Base-by-base conservation (phyloP, 2,797 vertebrate genomes). In the Gastrophryne carolinensis region DNA sequence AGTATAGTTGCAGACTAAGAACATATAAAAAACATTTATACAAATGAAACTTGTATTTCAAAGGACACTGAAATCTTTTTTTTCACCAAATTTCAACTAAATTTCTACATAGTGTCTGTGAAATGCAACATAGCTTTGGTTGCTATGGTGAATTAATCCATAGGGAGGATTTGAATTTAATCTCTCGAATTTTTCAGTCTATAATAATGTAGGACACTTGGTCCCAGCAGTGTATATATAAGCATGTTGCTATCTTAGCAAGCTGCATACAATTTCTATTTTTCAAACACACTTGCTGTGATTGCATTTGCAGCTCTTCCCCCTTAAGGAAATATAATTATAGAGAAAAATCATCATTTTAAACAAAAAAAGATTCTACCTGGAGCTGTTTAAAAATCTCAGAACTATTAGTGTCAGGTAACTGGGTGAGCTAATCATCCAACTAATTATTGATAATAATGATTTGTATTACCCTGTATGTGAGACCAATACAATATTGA, bases 91-190 rank as follows among this genome's bases (percentile, higher is more conserved):
- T 61, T 58, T 10, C 47, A 60, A 34, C 15, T 27, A 29, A 50
- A 50, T 47, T 72, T 72, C 41, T 49, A 13, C 21, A 39, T 23
- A 60, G 54, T 52, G 35, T 58, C 54, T 72, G 56, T 49, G 50
- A 60, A 60, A 23, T 72, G 44, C 53, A 72, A 53, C 21, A 39
- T 34, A 27, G 41, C 24, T 53, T 63, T 41, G n/a, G 70, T 72
- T 72, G 57, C 58, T 21, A 72, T 63, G 70, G 70, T 62, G 70
- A 72, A 26, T 72, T 52, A 52, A 63, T 72, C 70, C 58, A 72
- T 72, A 27, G 58, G 58, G 35, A 62, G 58, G 44, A 52, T 72
- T 62, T 52, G 27, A 62, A 52, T 72, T 34, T 72, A 72, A 62
- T 72, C 70, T 52, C 44, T 49, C 53, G 50, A 63, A 61, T 61